Evolutionary conservation across 2,888 invertebrate genomes (phyloP).

Genomic region (Oscheius sp.): DNA sequence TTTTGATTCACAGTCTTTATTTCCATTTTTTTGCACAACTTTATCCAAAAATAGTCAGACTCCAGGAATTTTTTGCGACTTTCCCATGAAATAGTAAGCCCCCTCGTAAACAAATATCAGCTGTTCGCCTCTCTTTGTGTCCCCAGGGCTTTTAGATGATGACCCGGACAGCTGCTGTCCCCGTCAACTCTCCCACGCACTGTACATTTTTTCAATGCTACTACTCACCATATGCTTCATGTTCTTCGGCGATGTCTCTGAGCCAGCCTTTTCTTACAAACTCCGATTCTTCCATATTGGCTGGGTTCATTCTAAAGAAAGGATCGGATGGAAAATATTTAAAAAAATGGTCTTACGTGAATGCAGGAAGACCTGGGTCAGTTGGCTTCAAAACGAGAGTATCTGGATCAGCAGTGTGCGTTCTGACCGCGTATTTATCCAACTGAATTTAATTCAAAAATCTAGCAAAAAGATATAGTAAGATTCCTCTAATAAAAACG

Average conservation of each 20-base stretch:
- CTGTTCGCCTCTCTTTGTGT: not conserved
- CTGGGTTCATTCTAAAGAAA: slow-evolving; percentile 55
- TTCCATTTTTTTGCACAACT: too few species aligned
- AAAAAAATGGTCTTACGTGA: slow-evolving; percentile 30
- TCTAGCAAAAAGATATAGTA: too few species aligned
- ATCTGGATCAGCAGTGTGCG: slow-evolving; percentile 69
- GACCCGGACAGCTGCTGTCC: not conserved
- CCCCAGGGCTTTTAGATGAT: too few species aligned
- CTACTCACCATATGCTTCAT: slow-evolving; percentile 69
- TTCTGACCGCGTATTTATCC: slow-evolving; percentile 70
- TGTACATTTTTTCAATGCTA: not conserved
- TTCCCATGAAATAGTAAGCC: not conserved
- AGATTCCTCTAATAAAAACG: too few species aligned
- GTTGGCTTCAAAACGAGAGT: slow-evolving; percentile 62
- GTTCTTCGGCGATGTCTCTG: slow-evolving; percentile 71
- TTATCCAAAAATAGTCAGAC: too few species aligned
- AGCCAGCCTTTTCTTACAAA: slow-evolving; percentile 71
- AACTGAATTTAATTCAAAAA: too few species aligned
- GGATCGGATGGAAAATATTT: not conserved
- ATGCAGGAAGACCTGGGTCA: slow-evolving; percentile 62
- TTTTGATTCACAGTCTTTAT: too few species aligned
- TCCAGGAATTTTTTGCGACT: not conserved
- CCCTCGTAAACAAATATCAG: not conserved
- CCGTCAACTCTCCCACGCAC: not conserved
- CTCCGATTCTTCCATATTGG: slow-evolving; percentile 55